phyloP scores from a whole-genome alignment of 2,113 vertebrate genomes.

The Cavia porcellus region DNA sequence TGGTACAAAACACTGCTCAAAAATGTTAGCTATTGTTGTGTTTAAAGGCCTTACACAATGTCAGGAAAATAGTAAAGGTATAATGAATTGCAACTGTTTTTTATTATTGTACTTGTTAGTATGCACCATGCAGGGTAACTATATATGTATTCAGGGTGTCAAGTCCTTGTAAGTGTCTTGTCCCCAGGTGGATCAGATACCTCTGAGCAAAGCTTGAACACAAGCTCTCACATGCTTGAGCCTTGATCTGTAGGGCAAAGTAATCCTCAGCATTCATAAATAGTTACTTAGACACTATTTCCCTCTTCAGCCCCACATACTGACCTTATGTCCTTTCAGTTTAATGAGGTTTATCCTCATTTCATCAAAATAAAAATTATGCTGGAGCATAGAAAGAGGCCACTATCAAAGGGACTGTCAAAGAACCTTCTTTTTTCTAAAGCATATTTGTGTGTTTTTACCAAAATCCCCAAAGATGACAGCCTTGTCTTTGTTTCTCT shows the following conservation, averaged over 20 bases:
- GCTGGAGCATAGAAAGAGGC: not conserved
- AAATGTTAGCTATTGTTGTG: not conserved
- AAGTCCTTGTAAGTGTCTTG: not conserved
- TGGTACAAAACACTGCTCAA: not conserved
- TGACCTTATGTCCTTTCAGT: constrained; percentile 33
- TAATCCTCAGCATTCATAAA: constrained; percentile 38
- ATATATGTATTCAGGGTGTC: not conserved
- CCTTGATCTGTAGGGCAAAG: not conserved
- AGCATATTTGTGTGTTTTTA: constrained; percentile 21
- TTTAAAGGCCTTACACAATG: not conserved
- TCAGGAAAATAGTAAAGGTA: not conserved
- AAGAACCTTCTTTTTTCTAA: not conserved
- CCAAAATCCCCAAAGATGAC: not conserved
- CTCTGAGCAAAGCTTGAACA: constrained; percentile 22
- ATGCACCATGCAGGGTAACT: not conserved
- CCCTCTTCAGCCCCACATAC: not conserved
- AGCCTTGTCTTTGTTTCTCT: constrained; percentile 25
- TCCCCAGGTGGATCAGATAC: not conserved
- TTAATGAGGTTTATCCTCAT: constrained; percentile 55
- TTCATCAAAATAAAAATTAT: constrained; percentile 61
- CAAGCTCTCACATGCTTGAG: not conserved
- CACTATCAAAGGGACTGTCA: not conserved
- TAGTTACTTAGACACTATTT: constrained; percentile 14
- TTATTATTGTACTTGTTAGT: not conserved
- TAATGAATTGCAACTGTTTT: not conserved